phyloP scores from a whole-genome alignment of 2,797 vertebrate genomes.

The Paguma larvata region DNA sequence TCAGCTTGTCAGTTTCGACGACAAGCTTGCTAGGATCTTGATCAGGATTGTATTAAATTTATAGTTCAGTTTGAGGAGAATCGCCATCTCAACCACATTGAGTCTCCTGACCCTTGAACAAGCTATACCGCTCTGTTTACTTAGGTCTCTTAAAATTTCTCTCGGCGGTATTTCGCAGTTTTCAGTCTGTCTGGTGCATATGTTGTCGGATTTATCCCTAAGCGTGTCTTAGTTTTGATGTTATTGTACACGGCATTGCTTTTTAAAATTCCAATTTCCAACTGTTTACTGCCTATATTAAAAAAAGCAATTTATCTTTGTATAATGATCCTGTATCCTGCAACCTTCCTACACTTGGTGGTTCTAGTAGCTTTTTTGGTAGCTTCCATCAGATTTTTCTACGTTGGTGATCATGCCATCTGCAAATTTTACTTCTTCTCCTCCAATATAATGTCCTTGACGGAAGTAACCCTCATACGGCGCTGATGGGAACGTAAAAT shows the following conservation, averaged over 20 bases:
- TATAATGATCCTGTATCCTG: constrained; percentile 18
- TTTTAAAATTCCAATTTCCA: neutral
- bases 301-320: constrained; percentile 49
- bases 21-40: neutral
- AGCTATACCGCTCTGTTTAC: neutral
- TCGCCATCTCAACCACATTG: neutral
- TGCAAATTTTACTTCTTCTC: constrained; percentile 25
- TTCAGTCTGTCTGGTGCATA: neutral
- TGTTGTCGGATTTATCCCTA: constrained; percentile 8
- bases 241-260: neutral
- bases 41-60: neutral
- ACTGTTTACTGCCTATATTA: neutral
- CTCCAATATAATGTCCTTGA: neutral
- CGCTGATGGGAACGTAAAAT: neutral
- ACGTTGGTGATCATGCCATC: neutral
- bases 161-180: neutral
- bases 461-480: no score
- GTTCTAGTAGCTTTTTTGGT: neutral
- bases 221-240: neutral
- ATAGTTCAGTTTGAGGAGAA: neutral
- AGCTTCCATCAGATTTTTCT: neutral
- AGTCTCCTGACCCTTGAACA: neutral
- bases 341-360: neutral
- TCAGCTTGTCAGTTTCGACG: neutral
- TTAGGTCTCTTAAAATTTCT: neutral